Evolutionary conservation across 2,797 vertebrate species (phyloP), one percentile per base, ranked within the genome.

Genomic region (Chelidonichthys spinosus): DNA sequence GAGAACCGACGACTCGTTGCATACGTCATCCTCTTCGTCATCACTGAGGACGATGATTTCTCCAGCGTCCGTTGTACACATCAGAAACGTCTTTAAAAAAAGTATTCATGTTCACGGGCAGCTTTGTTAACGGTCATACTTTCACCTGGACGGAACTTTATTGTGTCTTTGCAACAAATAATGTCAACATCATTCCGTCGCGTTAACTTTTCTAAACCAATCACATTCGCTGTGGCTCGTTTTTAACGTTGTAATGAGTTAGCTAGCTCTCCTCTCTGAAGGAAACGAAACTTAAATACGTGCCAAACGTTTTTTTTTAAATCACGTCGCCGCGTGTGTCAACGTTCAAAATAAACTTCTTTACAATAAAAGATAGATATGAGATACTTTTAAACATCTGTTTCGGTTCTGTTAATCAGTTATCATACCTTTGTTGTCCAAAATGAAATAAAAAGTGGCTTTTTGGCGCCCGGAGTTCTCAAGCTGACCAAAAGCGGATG

Each of bases 31-130:
- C 15, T 84, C 77, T 6, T 75, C 67, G 9, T 92, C 87, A 58
- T 92, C 90, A 65, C 90, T 93, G 60, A 93, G 76, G 76, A 93
- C 82, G 81, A 93, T 90, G 33, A 92, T 76, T 17, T 83, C 88
- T 43, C 5, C 78, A 25, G 25, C 32, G 17, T 76, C 74, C 1
- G 60, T 4, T 8, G 77, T 64, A 35, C 60, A 64, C 84, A 89
- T 87, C 35, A 42, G 15, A 42, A 59, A 64, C 4, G 0, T n/a
- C 82, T 85, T 25, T 25, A 25, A 25, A 25, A 25, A 46, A 44
- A 61, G 5, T 5, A 35, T 25, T 42, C 15, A 18, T 1, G 17
- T 7, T 50, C 15, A 33, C 14, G 33, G n/a, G 6, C 15, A 40
- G 49, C 18, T 49, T 61, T 13, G 44, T 53, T 25, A 25, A 25